These are phyloP conservation scores for Sceloporus undulatus DNA, from an alignment of 2,113 vertebrate genomes.

Conservation along the genomic window DNA sequence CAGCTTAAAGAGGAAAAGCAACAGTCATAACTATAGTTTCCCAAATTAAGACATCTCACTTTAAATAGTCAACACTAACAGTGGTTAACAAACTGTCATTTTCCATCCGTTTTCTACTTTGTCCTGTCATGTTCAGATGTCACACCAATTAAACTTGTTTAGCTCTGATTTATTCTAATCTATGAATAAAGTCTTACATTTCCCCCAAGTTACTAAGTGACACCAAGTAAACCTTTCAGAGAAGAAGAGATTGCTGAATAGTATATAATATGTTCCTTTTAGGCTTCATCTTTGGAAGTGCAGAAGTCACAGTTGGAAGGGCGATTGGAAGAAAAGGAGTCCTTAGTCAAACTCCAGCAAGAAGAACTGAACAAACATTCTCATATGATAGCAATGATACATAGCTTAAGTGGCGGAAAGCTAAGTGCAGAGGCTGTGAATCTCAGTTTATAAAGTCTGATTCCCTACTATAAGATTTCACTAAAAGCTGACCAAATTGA, in stretches of 20 bases:
- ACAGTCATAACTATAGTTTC: background rate
- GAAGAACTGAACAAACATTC: slow-evolving; percentile 93
- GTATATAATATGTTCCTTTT: slow-evolving; percentile 36
- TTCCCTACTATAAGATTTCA: background rate
- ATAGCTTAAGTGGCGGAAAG: slow-evolving; percentile 93
- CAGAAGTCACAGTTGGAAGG: slow-evolving; percentile 91
- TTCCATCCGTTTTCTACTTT: background rate
- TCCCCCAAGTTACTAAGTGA: background rate
- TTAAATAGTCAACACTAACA: background rate
- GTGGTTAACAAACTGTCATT: background rate
- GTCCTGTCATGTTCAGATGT: background rate
- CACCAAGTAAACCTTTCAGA: background rate
- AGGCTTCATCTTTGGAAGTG: slow-evolving; percentile 94
- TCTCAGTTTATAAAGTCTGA: slow-evolving; percentile 83
- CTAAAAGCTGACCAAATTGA: background rate
- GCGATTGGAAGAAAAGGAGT: slow-evolving; percentile 90
- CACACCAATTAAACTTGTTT: background rate
- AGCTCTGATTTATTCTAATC: background rate
- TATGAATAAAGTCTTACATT: background rate
- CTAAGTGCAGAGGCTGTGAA: slow-evolving; percentile 86
- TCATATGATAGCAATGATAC: slow-evolving; percentile 96
- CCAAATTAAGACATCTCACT: background rate
- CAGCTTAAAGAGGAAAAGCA: background rate
- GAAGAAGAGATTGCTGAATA: slow-evolving; percentile 28
- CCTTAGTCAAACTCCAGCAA: slow-evolving; percentile 79